Evolutionary conservation across 2,113 vertebrate genomes (phyloP), one percentile per base, ranked within the genome.

Genomic region (Channa argus): DNA sequence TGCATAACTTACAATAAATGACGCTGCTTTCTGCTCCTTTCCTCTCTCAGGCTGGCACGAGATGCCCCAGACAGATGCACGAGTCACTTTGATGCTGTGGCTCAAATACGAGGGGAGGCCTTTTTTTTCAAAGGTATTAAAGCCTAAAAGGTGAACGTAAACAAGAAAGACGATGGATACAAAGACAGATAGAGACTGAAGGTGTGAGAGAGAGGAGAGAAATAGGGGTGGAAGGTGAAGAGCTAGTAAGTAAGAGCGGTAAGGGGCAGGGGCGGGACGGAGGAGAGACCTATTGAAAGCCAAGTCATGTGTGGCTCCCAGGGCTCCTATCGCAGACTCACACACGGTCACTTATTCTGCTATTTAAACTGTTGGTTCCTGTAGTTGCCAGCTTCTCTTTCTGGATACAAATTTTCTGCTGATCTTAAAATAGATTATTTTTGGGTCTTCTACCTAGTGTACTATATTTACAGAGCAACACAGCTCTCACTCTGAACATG

Each of bases 91-190:
- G 98, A 99, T 0, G 98, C 98, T 0, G 97, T 99, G 86, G 98
- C 98, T 60, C 97, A 99, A 92, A 99, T 99, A 90, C 94, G 98
- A 3, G 98, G 98, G 3, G 98, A 99, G 87, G 97, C 97, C 39
- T 99, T 99, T 93, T 99, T 99, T 87, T 99, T 99, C 86, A 99
- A 98, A 97, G 98, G 98, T 99, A 93, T 73, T 66, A 43, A 39
- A 71, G 15, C 61, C 34, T 53, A 6, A 53, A 37, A 45, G 50
- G 24, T 58, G n/a, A 74, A 46, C 38, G 71, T 39, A 39, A 62
- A 53, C 36, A 14, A 63, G 71, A 45, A 15, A 75, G 47, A 51
- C 34, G 62, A 41, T 3, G 2, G 41, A 75, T 13, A 24, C 24
- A 24, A 24, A 34, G 37, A 37, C 36, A 34, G 55, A 51, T 50